Evolutionary conservation across 2,888 invertebrate genomes (phyloP), one percentile per base, ranked within the genome.

Genomic region (Amiota minor): DNA sequence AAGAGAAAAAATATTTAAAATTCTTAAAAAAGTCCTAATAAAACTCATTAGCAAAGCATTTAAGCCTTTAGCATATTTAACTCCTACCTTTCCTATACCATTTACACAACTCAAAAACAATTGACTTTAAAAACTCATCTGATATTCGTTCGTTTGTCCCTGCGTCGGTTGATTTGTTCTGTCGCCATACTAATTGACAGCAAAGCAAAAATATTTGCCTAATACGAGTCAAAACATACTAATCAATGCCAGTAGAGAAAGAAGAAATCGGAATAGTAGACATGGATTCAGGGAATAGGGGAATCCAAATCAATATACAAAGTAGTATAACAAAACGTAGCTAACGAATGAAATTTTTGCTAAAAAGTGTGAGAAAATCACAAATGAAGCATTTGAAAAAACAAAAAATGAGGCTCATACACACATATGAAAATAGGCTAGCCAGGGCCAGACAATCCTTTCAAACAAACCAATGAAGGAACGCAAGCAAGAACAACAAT

Each of bases 161-260:
- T 35, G 2, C 35, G 35, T 6, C 35, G 6, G 35, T 35, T 35
- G 35, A 35, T 35, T 35, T 35, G 35, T 35, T 35, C 35, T 35
- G 35, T 16, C 18, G 59, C 16, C 16, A 18, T 18, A 79, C 82
- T 83, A 83, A 83, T 83, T 83, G 83, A 83, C 83, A 83, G 76
- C 85, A 83, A 83, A 83, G 83, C 83, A 83, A 83, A 82, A 83
- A 83, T 84, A 83, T 83, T 83, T 84, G 79, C 85, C 81, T 82
- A 82, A 82, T 83, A 35, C 82, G 78, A 83, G 85, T 83, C 85
- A 82, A 84, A 83, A 83, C 85, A 83, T 84, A 83, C 83, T 83
- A 83, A 83, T 83, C 83, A 83, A 84, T 83, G 85, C 83, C 82
- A 53, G 73, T 76, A 18, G 16, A 20, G 10, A 35, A 53, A 4